Evolutionary conservation across 1,140 invertebrate species (phyloP).

Genomic region (Plodia interpunctella): DNA sequence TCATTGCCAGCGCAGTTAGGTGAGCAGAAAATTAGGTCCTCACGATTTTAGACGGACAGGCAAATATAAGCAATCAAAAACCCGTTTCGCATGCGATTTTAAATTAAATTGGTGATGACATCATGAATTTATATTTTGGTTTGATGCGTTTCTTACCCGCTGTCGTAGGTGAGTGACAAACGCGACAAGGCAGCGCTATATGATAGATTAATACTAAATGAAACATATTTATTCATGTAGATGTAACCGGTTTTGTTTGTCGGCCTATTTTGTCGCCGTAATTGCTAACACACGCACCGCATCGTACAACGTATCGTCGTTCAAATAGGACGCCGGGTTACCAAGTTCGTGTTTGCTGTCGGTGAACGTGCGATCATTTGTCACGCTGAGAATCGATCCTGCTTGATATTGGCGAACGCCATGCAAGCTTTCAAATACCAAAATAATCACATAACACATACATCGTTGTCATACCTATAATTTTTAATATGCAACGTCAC

Average conservation of each 20-base stretch:
- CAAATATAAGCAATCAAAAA: neutral
- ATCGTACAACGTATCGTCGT: too few relatives aligned
- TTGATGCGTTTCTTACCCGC: neutral
- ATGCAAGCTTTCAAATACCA: slow-evolving; percentile 4
- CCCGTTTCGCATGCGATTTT: neutral
- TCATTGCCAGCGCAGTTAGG: neutral
- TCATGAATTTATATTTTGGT: too few relatives aligned
- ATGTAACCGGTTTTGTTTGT: too few relatives aligned
- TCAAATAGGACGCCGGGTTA: too few relatives aligned
- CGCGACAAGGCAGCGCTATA: too few relatives aligned
- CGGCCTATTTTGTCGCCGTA: too few relatives aligned
- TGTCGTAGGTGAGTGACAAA: too few relatives aligned
- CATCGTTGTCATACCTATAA: neutral
- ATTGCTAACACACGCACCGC: too few relatives aligned
- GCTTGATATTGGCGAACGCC: neutral
- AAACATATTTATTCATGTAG: too few relatives aligned
- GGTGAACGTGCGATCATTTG: neutral
- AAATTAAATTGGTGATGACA: neutral
- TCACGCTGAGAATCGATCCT: neutral
- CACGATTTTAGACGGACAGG: neutral
- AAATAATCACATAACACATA: slow-evolving; percentile 4
- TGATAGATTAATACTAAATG: too few relatives aligned
- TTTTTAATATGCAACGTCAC: neutral
- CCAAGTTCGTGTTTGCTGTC: neutral
- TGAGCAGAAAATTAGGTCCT: slow-evolving; percentile 5